Conservation (phyloP, 2,113 vertebrate genomes). For the Balaeniceps rex region DNA sequence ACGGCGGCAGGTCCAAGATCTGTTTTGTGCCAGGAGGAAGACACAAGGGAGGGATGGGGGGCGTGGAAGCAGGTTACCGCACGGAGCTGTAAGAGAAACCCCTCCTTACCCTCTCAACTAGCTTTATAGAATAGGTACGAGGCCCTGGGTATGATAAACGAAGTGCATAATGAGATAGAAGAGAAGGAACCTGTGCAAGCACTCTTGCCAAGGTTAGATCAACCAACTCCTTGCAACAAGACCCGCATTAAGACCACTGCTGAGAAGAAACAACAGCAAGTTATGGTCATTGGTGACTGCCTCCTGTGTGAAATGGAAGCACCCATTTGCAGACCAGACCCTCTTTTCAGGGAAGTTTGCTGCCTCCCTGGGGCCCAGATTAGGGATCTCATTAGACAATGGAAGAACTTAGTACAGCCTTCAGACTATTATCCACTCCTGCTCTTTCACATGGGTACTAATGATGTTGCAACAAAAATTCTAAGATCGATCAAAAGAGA, state of each 20-base stretch:
- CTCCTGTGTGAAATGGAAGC: background rate
- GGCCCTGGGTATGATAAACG: background rate
- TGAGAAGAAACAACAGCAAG: background rate
- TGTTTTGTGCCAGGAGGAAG: background rate
- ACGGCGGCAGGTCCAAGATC: background rate
- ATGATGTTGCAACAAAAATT: background rate
- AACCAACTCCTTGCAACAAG: background rate
- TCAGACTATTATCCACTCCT: background rate
- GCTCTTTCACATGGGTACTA: background rate
- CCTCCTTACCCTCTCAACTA: background rate
- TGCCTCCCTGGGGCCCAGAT: background rate
- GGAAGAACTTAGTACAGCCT: background rate
- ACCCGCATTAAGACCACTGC: background rate
- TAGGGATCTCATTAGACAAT: background rate
- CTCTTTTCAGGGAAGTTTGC: background rate
- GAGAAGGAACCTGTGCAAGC: background rate
- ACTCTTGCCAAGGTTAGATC: background rate
- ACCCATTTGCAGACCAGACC: background rate
- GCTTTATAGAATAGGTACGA: background rate
- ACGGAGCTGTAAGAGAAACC: background rate
- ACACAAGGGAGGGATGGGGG: background rate
- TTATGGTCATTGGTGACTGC: background rate
- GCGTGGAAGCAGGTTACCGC: background rate
- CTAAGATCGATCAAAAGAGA: background rate
- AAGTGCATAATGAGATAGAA: rapidly evolving